Evolutionary conservation across 2,797 vertebrate species (phyloP), one percentile per base, ranked within the genome.

Genomic region (Crypturellus tataupa): DNA sequence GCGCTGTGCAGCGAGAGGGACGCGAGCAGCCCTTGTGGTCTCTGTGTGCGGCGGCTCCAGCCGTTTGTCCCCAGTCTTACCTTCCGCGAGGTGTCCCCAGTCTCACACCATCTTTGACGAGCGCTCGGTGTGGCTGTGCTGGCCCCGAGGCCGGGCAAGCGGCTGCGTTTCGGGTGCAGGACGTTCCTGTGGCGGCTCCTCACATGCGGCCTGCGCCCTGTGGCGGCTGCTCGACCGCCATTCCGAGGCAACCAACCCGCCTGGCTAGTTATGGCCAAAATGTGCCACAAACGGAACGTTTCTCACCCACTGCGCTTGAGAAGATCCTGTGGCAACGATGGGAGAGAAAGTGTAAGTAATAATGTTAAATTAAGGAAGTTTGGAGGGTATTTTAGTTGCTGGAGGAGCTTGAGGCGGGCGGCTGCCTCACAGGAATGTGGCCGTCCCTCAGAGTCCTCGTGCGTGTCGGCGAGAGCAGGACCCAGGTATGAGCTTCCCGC

Each of bases 41-140:
- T 47, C 58, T 25, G 21, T 46, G 46, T 81, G 60, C 14, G 2
- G 4, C 0, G 12, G 10, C 14, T 35, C 1, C 11, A n/a, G 49
- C 10, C 12, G 33, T 27, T 27, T 42, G 27, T 39, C 21, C 42
- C 27, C 6, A 27, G 9, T 39, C 37, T 39, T 39, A 39, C 37
- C 37, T 39, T 39, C 37, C 37, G 10, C 11, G 37, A 39, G 37
- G 37, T 39, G 37, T 39, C 37, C 37, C 37, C 37, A 8, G 10
- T 39, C 33, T 78, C 33, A 13, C 37, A 19, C 25, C 49, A 68
- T 64, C 29, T 0, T 3, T 16, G 12, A 56, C 51, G 23, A 69
- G 68, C 15, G 15, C 31, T 5, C 73, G 44, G 58, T 39, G 25
- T 20, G 27, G 14, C n/a, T 0, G 0, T 35, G 21, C 35, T 55